Evolutionary conservation across 2,888 invertebrate genomes (phyloP), one percentile per base, ranked within the genome.

Genomic region (Sabellastarte sp.): DNA sequence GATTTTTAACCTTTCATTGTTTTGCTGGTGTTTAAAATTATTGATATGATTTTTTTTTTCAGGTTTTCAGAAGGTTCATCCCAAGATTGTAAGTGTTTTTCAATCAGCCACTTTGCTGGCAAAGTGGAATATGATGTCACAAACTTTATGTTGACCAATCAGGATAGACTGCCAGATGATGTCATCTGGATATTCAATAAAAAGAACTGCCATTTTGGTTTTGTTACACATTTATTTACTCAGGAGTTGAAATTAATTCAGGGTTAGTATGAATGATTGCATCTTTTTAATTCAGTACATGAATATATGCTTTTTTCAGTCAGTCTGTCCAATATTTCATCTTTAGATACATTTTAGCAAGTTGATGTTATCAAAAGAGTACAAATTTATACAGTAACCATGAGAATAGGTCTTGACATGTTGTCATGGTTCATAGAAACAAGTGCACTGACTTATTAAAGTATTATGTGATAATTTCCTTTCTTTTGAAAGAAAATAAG

Each of bases 141-240:
- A 0, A 91, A 93, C 79, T 95, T 96, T 84, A 86, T 95, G 63
- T 92, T 93, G 75, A 93, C 93, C 15, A 96, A 96, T 86, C 90
- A 92, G 71, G 95, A 96, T 85, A 90, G 92, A 15, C 90, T 95
- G 57, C 93, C 94, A 1, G 95, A 94, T 81, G 95, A 95, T 82
- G 86, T 95, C 76, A 92, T 96, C 1, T 91, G 92, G 0, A 93
- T 94, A 1, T 96, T 96, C 85, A 92, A 94, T 85, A 92, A 92
- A 78, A 91, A 93, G 77, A 90, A 89, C 63, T 96, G 95, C 85
- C 94, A 93, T 82, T 96, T 96, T 84, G 95, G 95, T n/a, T 96
- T 96, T 84, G 95, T 93, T 0, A 93, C 94, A 26, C 95, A 96
- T 82, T 87, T 96, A n/a, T 96, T 96, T 82, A 93, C 94, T 0